Percentiles rank a stretch among this genome's conserved stretches.
phyloP scores from a whole-genome alignment of 2,113 vertebrate genomes.

The Ictidomys tridecemlineatus region DNA sequence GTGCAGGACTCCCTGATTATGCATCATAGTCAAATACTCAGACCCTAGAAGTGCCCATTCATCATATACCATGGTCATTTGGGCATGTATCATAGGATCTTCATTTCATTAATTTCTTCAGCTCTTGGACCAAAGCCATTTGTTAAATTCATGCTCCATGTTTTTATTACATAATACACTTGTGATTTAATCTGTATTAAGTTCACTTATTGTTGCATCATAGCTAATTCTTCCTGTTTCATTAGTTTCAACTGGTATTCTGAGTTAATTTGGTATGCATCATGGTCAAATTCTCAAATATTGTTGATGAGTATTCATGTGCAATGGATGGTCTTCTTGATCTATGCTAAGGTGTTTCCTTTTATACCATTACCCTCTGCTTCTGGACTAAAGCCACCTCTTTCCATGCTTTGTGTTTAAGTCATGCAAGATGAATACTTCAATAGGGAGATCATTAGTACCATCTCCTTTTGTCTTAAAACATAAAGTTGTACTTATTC shows the following conservation, averaged over 20 bases:
- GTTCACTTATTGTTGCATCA: background rate
- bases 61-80: background rate
- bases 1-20: background rate
- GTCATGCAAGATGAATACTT: background rate
- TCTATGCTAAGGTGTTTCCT: background rate
- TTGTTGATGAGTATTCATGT: background rate
- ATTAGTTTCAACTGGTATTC: constrained; percentile 5
- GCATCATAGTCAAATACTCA: background rate
- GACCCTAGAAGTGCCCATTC: background rate
- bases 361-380: background rate
- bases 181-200: background rate
- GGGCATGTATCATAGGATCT: background rate
- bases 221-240: background rate
- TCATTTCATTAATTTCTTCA: constrained; percentile 42
- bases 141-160: background rate
- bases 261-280: background rate
- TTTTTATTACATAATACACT: constrained; percentile 12
- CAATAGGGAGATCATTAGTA: background rate
- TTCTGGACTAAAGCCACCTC: background rate
- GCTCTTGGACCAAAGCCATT: background rate
- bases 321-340: background rate
- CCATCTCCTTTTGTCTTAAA: background rate
- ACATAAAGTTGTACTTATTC: background rate
- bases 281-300: background rate
- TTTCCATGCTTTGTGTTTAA: background rate